phyloP scores from a whole-genome alignment of 2,888 invertebrate genomes.

The Palloptera scutellata region DNA sequence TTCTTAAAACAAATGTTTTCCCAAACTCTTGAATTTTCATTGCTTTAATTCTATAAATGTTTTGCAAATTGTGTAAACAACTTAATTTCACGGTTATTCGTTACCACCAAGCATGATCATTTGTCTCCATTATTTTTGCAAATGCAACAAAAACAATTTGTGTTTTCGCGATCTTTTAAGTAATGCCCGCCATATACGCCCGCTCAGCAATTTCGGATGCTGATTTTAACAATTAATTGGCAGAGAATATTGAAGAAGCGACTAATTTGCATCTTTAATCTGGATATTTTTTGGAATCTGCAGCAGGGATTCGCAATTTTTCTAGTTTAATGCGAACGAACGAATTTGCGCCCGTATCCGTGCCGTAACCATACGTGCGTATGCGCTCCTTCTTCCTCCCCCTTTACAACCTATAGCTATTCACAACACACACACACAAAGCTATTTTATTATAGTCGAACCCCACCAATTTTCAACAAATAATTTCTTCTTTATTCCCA shows the following conservation, averaged over 20 bases:
- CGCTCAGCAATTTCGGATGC: too few species aligned
- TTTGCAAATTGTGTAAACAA: slow-evolving; percentile 8
- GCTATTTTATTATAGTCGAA: neutral
- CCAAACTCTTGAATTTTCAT: neutral
- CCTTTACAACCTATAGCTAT: neutral
- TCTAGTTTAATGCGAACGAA: neutral
- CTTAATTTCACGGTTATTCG: slow-evolving; percentile 13
- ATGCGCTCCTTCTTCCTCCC: slow-evolving; percentile 12
- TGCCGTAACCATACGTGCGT: slow-evolving; percentile 3
- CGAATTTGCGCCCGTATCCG: slow-evolving; percentile 12
- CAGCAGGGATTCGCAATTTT: too few species aligned
- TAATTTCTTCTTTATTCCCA: neutral
- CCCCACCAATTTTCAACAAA: neutral
- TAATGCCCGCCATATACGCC: too few species aligned
- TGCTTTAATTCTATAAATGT: neutral
- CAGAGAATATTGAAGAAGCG: neutral
- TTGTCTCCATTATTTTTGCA: neutral
- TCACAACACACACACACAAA: neutral
- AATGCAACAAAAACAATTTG: slow-evolving; percentile 15
- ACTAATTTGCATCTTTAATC: neutral
- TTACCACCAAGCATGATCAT: slow-evolving; percentile 16
- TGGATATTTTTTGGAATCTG: too few species aligned
- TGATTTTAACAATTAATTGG: too few species aligned
- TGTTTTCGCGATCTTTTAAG: slow-evolving; percentile 10
- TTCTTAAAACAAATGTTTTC: neutral